Percentiles rank a stretch among this genome's conserved stretches.
Conservation (phyloP, 2,797 vertebrate species). For the Allenopithecus nigroviridis region DNA sequence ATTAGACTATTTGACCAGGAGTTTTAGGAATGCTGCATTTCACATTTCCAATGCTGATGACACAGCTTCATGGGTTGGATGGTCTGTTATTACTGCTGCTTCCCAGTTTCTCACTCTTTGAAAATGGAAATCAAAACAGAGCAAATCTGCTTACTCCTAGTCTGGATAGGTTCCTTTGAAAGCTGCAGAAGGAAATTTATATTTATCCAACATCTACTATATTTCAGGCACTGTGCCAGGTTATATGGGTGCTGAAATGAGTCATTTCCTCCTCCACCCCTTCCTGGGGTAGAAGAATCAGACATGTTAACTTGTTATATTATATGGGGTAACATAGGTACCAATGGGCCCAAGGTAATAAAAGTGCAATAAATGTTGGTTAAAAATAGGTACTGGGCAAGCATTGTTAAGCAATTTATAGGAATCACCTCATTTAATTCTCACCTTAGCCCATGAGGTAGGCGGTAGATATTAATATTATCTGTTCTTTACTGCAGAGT, state of each 20-base stretch:
- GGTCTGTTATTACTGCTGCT: background rate
- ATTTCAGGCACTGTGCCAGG: background rate
- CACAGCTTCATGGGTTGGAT: background rate
- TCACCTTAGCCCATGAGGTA: background rate
- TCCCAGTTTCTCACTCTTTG: background rate
- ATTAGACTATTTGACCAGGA: background rate
- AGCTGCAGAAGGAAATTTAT: background rate
- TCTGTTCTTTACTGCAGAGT: fast-evolving
- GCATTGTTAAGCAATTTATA: too few relatives aligned
- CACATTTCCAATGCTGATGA: background rate
- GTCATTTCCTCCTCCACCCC: background rate
- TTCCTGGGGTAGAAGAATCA: background rate
- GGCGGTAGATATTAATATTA: too few relatives aligned
- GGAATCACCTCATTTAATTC: background rate
- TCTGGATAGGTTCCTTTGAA: background rate
- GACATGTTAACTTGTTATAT: background rate
- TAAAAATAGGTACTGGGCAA: too few relatives aligned
- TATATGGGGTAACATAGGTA: too few relatives aligned
- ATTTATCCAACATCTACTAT: fast-evolving
- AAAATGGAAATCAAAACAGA: background rate
- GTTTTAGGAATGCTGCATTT: background rate
- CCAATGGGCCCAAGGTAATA: background rate
- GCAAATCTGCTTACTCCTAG: background rate
- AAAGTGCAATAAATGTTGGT: fast-evolving
- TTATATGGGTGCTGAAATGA: fast-evolving